These are phyloP conservation scores for Corydoras maculifer DNA, from an alignment of 2,113 vertebrate species.

Conservation along the genomic window DNA sequence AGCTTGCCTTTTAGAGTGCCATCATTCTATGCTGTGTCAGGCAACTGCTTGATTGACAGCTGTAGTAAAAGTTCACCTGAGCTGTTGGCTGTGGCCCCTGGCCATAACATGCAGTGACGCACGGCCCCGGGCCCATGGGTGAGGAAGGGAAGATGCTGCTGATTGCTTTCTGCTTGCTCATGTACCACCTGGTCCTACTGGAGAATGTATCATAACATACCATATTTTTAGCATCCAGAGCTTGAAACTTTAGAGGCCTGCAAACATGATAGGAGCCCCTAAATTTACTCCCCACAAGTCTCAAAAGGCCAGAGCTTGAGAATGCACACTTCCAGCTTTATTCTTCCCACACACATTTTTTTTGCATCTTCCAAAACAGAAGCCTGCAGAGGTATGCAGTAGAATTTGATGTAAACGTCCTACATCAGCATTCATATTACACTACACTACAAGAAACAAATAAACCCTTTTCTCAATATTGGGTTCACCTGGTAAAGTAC, in stretches of 20 bases:
- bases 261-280: conserved; percentile 70
- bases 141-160: conserved; percentile 50
- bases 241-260: conserved; percentile 83
- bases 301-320: conserved; percentile 59
- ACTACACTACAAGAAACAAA: too few species aligned
- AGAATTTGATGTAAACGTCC: neutral
- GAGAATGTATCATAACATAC: conserved; percentile 79
- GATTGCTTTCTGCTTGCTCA: conserved; percentile 63
- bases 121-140: conserved; percentile 38
- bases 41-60: conserved; percentile 44
- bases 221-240: conserved; percentile 85
- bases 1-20: conserved; percentile 26
- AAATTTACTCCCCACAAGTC: conserved; percentile 71
- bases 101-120: conserved; percentile 53
- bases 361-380: neutral
- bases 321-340: conserved; percentile 7
- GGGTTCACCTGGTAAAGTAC: too few species aligned
- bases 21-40: conserved; percentile 32
- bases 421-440: too few species aligned
- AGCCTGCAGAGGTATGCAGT: neutral
- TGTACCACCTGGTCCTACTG: conserved; percentile 69
- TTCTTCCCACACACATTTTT: neutral
- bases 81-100: conserved; percentile 28
- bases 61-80: conserved; percentile 48
- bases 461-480: too few species aligned